phyloP scores from a whole-genome alignment of 2,113 vertebrate species.

The Plecotus auritus region DNA sequence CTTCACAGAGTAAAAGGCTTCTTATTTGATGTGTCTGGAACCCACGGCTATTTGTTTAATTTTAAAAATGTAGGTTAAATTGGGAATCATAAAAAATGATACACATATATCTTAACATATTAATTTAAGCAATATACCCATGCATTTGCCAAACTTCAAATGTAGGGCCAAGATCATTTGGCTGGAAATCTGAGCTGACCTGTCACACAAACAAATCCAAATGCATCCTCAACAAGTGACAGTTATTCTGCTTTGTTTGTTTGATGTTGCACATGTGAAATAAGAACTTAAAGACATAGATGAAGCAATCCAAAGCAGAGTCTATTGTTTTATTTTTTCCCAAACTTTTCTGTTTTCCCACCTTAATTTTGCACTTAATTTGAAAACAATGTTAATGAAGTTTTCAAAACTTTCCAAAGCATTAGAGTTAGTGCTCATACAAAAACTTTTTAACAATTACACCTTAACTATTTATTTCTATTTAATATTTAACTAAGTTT shows the following conservation, averaged over 20 bases:
- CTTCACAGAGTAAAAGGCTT: not conserved
- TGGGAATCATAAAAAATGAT: not conserved
- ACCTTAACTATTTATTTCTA: not conserved
- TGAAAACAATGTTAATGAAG: not conserved
- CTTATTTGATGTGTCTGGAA: not conserved
- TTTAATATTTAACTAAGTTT: not conserved
- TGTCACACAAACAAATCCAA: not conserved
- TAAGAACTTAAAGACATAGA: not conserved
- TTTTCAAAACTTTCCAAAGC: not conserved
- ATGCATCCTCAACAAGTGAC: not conserved
- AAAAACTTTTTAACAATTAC: not conserved
- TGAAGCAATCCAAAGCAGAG: not conserved
- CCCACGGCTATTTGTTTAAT: not conserved
- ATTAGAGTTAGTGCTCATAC: not conserved
- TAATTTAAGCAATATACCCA: not conserved
- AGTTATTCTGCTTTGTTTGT: not conserved
- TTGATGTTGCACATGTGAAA: not conserved
- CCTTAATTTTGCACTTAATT: not conserved
- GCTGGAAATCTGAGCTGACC: not conserved
- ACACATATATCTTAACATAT: not conserved
- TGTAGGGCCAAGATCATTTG: not conserved
- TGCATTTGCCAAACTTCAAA: not conserved
- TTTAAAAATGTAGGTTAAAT: not conserved
- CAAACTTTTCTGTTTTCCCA: not conserved
- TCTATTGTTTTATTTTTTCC: not conserved